These are phyloP conservation scores for Shinisaurus crocodilurus DNA, from an alignment of 2,113 vertebrate genomes.

Conservation along the genomic window DNA sequence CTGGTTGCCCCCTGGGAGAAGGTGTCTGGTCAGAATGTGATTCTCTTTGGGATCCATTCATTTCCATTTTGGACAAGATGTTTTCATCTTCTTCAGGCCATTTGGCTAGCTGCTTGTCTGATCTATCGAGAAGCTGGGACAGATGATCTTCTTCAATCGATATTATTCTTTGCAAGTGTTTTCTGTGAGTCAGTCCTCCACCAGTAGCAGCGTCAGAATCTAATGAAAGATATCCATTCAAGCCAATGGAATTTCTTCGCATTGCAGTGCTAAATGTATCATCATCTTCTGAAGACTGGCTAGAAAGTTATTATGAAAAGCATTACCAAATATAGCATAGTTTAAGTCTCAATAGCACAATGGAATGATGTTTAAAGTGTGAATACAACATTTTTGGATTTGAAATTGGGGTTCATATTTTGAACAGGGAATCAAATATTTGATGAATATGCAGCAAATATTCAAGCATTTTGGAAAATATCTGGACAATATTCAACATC, in stretches of 20 bases:
- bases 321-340: not conserved
- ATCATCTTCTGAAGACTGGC: conserved; percentile 80
- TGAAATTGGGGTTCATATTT: not conserved
- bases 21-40: conserved; percentile 39
- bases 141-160: conserved; percentile 95
- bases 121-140: conserved; percentile 84
- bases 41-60: not conserved
- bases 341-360: not conserved
- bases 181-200: conserved; percentile 25
- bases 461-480: not conserved
- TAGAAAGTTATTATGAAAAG: conserved; percentile 45
- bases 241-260: conserved; percentile 69
- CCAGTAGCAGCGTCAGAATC: conserved; percentile 57
- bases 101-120: conserved; percentile 75
- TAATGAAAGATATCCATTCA: conserved; percentile 64
- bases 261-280: conserved; percentile 66
- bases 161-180: conserved; percentile 88
- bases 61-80: not conserved
- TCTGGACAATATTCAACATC: not conserved
- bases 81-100: conserved; percentile 79
- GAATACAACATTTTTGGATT: not conserved
- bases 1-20: conserved; percentile 79
- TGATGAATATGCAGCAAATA: not conserved
- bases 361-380: not conserved
- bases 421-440: not conserved